Base-by-base conservation (phyloP, 2,888 invertebrate species). In the Barypeithes pellucidus region DNA sequence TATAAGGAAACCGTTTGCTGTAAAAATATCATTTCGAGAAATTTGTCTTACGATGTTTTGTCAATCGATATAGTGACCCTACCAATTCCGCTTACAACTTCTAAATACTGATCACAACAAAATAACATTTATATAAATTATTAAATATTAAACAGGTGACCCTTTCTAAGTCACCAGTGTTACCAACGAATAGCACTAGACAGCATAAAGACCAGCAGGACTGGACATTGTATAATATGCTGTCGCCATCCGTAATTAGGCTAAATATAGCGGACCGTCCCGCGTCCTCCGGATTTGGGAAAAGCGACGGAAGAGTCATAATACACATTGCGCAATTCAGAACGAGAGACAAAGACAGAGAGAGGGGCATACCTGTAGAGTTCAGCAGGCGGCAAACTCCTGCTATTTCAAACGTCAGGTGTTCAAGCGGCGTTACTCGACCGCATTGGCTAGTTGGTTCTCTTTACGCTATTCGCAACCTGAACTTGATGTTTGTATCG, bases 311-410 rank as follows among this genome's bases (percentile, higher is more conserved):
- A 72, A 59, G 59, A 57, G 67, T 20, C 54, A 57, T n/a, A n/a
- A n/a, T 14, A n/a, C 66, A 52, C 47, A 65, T 67, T 67, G 72
- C 72, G 71, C 71, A 71, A 72, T 61, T 45, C 54, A 33, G 61
- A 67, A 20, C 39, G 29, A 12, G 22, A 57, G 22, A 62, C 45
- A 61, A 47, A 67, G 14, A 67, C 54, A 29, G 50, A 60, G 16
- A 52, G 45, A 18, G 50, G 33, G 33, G 59, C 54, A 79, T 82
- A 82, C 82, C 82, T 82, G 82, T 82, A 81, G 82, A 81, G 81
- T 81, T 82, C 79, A 63, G 67, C 57, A 16, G 60, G 68, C 74
- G 62, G 67, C 57, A 67, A 70, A 66, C 71, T 62, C 62, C 72
- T 72, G 72, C 67, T 62, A 57, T 50, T 65, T 67, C 47, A 67